These are phyloP conservation scores for Loxodonta africana DNA, from an alignment of 2,113 vertebrate species.

Conservation along the genomic window DNA sequence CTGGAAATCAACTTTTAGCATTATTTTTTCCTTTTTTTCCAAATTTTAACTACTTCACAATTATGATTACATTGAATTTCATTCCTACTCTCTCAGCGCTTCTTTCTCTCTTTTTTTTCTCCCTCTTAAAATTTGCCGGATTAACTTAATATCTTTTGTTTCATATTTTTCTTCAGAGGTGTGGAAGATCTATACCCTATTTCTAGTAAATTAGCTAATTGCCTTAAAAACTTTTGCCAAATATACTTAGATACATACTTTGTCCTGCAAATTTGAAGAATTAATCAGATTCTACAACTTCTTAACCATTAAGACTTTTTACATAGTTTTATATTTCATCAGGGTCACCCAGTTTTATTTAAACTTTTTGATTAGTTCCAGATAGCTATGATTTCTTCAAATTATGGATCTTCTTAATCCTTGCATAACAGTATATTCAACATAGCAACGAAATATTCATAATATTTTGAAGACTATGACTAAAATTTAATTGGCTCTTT, in stretches of 20 bases:
- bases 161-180: background rate
- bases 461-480: background rate
- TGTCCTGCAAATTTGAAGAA: background rate
- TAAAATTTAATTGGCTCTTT: background rate
- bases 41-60: background rate
- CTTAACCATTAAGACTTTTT: background rate
- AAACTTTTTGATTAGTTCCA: background rate
- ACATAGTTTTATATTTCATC: no score
- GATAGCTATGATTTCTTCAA: accelerated
- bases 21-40: background rate
- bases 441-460: no score
- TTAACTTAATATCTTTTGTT: background rate
- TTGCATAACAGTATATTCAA: background rate
- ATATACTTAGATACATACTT: background rate
- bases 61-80: background rate
- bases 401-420: background rate
- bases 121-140: background rate
- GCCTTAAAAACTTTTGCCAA: background rate
- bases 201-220: background rate
- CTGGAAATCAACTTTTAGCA: background rate
- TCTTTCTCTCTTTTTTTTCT: no score
- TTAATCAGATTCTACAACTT: background rate
- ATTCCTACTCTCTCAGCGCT: background rate
- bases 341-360: background rate
- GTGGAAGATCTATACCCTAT: background rate